Conservation (phyloP, 2,888 invertebrate species). For the Caenorhabditis sp. region DNA sequence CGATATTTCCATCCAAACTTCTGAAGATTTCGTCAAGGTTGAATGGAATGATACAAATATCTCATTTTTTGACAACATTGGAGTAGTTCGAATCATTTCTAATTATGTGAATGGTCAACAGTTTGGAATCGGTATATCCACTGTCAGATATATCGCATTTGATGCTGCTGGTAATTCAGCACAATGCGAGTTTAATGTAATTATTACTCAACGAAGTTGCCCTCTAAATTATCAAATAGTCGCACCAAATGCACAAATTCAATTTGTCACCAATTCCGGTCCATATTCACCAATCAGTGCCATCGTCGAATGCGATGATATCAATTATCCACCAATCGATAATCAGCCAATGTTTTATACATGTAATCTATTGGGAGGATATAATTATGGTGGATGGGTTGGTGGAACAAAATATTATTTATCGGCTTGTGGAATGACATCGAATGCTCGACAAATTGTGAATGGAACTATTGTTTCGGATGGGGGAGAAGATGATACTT, state of each 20-base stretch:
- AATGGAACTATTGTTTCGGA: constrained; percentile 27
- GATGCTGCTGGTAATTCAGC: constrained; percentile 45
- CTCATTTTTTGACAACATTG: constrained; percentile 37
- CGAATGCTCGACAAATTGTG: constrained; percentile 8
- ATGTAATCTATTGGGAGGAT: constrained; percentile 26
- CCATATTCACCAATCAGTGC: constrained; percentile 3
- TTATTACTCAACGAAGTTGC: constrained; percentile 24
- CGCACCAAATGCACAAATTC: constrained; percentile 7
- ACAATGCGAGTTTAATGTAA: constrained; percentile 35
- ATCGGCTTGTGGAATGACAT: constrained; percentile 26
- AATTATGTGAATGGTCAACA: constrained; percentile 38
- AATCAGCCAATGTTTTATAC: constrained; percentile 20
- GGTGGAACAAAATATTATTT: constrained; percentile 10
- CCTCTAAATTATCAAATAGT: background rate
- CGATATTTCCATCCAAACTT: background rate
- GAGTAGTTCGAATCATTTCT: constrained; percentile 9
- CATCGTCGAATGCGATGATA: constrained; percentile 15
- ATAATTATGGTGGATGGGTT: background rate
- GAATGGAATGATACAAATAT: constrained; percentile 24
- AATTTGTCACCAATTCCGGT: background rate
- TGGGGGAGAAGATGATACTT: constrained; percentile 9
- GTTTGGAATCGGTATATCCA: constrained; percentile 37
- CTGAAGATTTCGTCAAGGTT: constrained; percentile 16
- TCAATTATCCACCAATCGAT: constrained; percentile 7
- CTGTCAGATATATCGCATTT: constrained; percentile 34